Evolutionary conservation across 2,888 invertebrate species (phyloP).

Genomic region (Lycocerus yunnanus): DNA sequence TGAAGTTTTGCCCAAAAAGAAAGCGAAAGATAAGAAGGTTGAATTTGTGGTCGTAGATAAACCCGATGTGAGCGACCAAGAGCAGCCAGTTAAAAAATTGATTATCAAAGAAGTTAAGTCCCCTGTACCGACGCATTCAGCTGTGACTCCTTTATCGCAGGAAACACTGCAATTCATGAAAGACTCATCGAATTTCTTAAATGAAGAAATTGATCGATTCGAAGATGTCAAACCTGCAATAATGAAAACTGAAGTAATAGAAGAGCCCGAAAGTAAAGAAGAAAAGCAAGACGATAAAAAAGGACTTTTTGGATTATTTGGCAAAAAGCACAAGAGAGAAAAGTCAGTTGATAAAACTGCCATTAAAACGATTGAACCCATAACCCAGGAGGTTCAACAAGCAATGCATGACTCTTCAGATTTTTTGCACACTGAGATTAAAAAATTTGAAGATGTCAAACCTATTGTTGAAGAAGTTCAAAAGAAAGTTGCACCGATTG

Average conservation of each 20-base stretch:
- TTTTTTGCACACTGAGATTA: slow-evolving; percentile 37
- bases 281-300: slow-evolving; percentile 23
- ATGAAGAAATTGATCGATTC: slow-evolving; percentile 32
- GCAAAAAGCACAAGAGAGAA: slow-evolving; percentile 33
- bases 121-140: slow-evolving; percentile 2
- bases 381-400: slow-evolving; percentile 13
- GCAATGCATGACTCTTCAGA: slow-evolving; percentile 33
- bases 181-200: slow-evolving; percentile 27
- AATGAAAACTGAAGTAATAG: not conserved
- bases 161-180: slow-evolving; percentile 8
- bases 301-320: slow-evolving; percentile 37
- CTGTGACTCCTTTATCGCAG: not conserved
- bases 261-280: slow-evolving; percentile 8
- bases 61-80: not conserved
- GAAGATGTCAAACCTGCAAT: slow-evolving; percentile 29
- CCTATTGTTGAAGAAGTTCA: slow-evolving; percentile 12
- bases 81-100: not conserved
- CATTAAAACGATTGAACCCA: not conserved
- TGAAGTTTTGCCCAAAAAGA: slow-evolving; percentile 12
- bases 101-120: slow-evolving; percentile 6
- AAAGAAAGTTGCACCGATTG: not conserved
- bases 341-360: slow-evolving; percentile 18
- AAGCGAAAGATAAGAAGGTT: slow-evolving; percentile 14
- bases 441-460: slow-evolving; percentile 37
- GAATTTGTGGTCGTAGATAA: not conserved